Base-by-base conservation (phyloP, 2,888 invertebrate species). In the Bibio marci region DNA sequence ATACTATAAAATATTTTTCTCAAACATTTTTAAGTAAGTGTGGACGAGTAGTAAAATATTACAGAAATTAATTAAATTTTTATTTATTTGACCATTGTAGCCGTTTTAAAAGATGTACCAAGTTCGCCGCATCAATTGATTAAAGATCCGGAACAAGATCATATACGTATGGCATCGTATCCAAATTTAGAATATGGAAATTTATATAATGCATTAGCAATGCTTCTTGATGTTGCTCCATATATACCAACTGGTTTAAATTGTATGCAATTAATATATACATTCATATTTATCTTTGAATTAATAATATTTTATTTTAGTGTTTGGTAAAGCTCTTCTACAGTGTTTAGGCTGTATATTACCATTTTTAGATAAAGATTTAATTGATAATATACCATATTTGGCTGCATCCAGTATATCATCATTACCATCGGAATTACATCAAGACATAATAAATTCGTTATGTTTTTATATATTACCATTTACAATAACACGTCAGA, bases 141-240 rank as follows among this genome's bases (percentile, higher is more conserved):
- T 47, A 80, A 85, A 46, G 78, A 80, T 46, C 79, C 88, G 18
- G 81, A 85, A 55, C 79, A 82, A 59, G 94, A 95, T 62, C 67
- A 73, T 1, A 75, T 77, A 38, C 71, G 97, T 40, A 82, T 92
- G 76, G 76, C 81, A 19, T 71, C 95, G 37, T 97, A 91, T 63
- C 97, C 97, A 8, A 94, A 85, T 64, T 70, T 98, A 49, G 95
- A 97, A 65, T 98, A 97, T 64, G 88, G 88, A 58, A 92, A 91
- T 38, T 70, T 98, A 34, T 95, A 90, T 60, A 86, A 87, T 58
- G 90, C 91, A 15, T 72, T 97, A 39, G 75, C 61, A 45, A 62
- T 62, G 62, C 54, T 62, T 65, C 81, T 95, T 38, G 95, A 97
- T 61, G 82, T 92, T n/a, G 86, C 91, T 18, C 85, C 92, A 12